Evolutionary conservation across 2,888 invertebrate species (phyloP).

Genomic region (Eupsilia transversa): DNA sequence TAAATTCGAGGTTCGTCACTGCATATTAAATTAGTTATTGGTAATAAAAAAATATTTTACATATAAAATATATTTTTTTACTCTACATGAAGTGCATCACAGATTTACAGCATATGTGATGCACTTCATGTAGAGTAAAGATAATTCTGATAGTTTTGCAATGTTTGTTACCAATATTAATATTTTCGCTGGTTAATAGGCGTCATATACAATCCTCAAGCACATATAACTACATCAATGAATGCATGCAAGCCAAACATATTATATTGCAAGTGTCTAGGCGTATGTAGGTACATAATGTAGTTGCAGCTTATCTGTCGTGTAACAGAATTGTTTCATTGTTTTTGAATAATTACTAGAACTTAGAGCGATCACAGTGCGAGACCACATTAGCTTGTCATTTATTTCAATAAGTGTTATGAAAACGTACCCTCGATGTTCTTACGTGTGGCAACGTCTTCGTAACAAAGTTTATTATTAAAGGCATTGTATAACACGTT

Average conservation of each 20-base stretch:
- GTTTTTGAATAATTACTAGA: slow-evolving; percentile 55
- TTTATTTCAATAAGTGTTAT: slow-evolving; percentile 66
- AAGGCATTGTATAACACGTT: slow-evolving; percentile 83
- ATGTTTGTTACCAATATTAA: not conserved
- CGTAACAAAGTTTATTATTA: slow-evolving; percentile 74
- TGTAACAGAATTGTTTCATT: slow-evolving; percentile 42
- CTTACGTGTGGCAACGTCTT: slow-evolving; percentile 68
- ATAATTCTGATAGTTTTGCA: not conserved
- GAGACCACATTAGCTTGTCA: slow-evolving; percentile 52
- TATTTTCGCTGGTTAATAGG: slow-evolving; percentile 1
- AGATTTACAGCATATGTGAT: too few species aligned
- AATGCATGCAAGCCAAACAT: slow-evolving; percentile 31
- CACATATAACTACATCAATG: slow-evolving; percentile 38
- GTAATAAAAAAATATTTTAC: not conserved
- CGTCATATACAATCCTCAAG: slow-evolving; percentile 21
- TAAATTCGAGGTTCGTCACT: not conserved
- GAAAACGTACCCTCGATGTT: slow-evolving; percentile 64
- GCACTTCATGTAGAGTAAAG: not conserved
- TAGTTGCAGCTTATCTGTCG: slow-evolving; percentile 22
- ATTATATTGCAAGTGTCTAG: slow-evolving; percentile 18
- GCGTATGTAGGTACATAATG: not conserved
- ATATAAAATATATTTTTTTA: too few species aligned
- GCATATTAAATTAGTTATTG: slow-evolving; percentile 1
- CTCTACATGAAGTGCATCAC: too few species aligned
- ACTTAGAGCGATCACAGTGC: slow-evolving; percentile 47